These are phyloP conservation scores for Magallana ariakensis DNA, from an alignment of 1,140 invertebrate species.

Conservation along the genomic window DNA sequence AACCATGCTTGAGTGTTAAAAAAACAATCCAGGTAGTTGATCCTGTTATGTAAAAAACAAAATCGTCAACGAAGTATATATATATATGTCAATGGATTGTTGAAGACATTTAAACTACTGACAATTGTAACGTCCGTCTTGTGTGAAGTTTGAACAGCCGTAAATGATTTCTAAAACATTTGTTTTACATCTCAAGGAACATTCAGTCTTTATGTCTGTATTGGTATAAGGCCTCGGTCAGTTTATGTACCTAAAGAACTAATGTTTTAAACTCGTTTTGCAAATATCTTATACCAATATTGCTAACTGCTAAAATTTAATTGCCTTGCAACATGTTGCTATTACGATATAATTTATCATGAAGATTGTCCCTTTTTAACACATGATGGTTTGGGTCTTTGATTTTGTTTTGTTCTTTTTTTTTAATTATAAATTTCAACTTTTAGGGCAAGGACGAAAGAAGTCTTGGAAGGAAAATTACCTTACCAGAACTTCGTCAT, in stretches of 20 bases:
- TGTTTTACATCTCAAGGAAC: neutral
- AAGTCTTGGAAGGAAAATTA: constrained; percentile 60
- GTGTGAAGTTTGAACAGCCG: neutral
- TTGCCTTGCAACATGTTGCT: too few relatives aligned
- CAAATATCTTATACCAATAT: neutral
- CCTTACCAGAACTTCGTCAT: constrained; percentile 56
- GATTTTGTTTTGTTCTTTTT: too few relatives aligned
- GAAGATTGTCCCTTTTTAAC: too few relatives aligned
- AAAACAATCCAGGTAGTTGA: constrained; percentile 14
- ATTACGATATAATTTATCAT: too few relatives aligned
- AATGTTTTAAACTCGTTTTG: neutral
- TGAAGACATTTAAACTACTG: constrained; percentile 16
- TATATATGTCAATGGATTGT: neutral
- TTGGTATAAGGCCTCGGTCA: neutral
- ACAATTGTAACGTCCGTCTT: neutral
- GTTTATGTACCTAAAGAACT: neutral
- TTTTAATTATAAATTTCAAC: neutral
- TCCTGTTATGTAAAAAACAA: neutral
- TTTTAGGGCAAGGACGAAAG: constrained; percentile 65
- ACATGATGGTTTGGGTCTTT: too few relatives aligned
- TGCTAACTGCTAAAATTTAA: too few relatives aligned
- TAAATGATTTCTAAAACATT: neutral
- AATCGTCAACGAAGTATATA: neutral
- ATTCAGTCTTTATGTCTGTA: too few relatives aligned
- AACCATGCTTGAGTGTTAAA: constrained; percentile 8